These are phyloP conservation scores for Sterrhoptilus dennistouni DNA, from an alignment of 2,113 vertebrate genomes.

Conservation along the genomic window DNA sequence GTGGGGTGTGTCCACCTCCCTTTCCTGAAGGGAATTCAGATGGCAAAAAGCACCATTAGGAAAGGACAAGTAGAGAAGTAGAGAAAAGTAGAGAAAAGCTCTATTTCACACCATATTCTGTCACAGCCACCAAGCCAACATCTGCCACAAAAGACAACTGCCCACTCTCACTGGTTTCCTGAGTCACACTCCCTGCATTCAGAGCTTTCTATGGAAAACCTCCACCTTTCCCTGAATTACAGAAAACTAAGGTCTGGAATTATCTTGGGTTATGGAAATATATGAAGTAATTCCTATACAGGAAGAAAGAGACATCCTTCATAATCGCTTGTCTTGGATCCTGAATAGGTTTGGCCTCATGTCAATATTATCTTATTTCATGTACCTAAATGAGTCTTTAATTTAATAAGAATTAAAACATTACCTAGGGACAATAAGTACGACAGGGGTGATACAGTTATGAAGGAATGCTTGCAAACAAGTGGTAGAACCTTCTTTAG, in stretches of 20 bases:
- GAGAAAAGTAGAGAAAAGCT: neutral
- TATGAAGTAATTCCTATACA: neutral
- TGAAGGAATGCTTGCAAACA: neutral
- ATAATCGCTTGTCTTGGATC: neutral
- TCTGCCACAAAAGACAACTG: neutral
- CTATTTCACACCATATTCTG: neutral
- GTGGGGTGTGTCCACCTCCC: neutral
- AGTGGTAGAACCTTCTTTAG: neutral
- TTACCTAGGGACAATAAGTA: neutral
- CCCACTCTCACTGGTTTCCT: neutral
- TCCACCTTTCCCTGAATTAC: neutral
- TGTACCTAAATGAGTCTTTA: neutral
- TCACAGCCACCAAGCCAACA: neutral
- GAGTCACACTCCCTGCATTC: neutral
- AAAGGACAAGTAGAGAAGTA: neutral
- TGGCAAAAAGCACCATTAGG: neutral
- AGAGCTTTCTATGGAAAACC: neutral
- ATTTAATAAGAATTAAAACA: neutral
- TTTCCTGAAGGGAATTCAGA: neutral
- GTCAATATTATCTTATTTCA: neutral
- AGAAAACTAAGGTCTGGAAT: neutral
- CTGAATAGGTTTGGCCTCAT: neutral
- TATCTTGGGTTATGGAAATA: neutral
- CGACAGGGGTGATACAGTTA: accelerated
- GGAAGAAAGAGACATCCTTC: neutral